Evolutionary conservation across 1,140 invertebrate species (phyloP).

Genomic region (Aphis craccivora): DNA sequence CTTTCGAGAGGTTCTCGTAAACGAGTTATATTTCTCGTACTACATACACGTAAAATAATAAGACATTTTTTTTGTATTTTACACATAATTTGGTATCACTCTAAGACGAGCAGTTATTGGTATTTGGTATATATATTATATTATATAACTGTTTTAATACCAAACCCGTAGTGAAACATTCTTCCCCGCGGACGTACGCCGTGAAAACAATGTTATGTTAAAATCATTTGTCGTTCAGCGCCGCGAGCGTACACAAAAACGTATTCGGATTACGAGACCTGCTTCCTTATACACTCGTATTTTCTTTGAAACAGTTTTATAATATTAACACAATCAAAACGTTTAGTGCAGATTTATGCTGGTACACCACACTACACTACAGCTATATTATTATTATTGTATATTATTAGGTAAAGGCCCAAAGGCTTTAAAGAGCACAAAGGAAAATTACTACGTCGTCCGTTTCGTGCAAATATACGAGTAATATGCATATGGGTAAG

Average conservation of each 20-base stretch:
- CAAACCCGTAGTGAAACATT: neutral
- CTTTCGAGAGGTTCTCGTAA: neutral
- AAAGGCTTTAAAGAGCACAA: neutral
- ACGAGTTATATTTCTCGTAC: neutral
- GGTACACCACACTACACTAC: neutral
- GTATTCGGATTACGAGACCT: neutral
- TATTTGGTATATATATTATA: too few relatives aligned
- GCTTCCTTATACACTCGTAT: neutral
- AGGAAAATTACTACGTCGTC: neutral
- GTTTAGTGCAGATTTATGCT: neutral
- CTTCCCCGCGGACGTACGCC: neutral
- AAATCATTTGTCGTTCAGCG: neutral
- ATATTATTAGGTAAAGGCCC: neutral
- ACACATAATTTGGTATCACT: neutral
- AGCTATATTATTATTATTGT: neutral
- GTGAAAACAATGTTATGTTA: neutral
- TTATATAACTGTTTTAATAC: too few relatives aligned
- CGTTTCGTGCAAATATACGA: neutral
- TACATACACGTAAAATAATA: neutral
- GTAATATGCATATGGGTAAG: neutral
- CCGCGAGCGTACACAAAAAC: neutral
- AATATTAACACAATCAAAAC: neutral
- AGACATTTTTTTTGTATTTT: neutral
- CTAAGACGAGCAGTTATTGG: too few relatives aligned
- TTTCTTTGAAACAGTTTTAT: neutral